phyloP scores from a whole-genome alignment of 1,140 invertebrate species.

The Orchestia grillus region DNA sequence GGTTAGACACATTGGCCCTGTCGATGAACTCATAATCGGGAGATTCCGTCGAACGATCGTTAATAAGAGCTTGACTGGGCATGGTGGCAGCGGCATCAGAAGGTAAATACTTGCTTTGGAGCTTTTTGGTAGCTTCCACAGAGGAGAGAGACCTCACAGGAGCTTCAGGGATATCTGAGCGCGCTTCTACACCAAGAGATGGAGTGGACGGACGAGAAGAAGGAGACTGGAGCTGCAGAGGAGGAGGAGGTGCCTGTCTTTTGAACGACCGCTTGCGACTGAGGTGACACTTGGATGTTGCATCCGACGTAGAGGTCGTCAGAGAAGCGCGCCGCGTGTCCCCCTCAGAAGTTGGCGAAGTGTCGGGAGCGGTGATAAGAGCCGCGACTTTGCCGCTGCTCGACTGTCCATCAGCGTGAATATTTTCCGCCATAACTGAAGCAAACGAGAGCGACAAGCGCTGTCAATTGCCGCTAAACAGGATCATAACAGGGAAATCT shows the following conservation, averaged over 20 bases:
- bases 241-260: conserved; percentile 1
- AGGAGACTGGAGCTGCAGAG: neutral
- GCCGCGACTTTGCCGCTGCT: neutral
- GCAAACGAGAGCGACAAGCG: neutral
- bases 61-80: neutral
- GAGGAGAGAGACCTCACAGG: conserved; percentile 23
- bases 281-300: neutral
- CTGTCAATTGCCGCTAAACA: neutral
- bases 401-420: neutral
- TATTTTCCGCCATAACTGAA: conserved; percentile 10
- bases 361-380: neutral
- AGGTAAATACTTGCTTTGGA: neutral
- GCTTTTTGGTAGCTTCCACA: conserved; percentile 24
- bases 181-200: neutral
- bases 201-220: neutral
- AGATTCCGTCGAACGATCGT: neutral
- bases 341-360: neutral
- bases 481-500: neutral
- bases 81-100: neutral
- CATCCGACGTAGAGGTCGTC: neutral
- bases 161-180: neutral
- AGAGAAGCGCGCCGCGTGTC: neutral
- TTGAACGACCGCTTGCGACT: conserved; percentile 42
- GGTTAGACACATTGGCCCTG: neutral
- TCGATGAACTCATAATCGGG: neutral